Percentiles rank a stretch among this genome's conserved stretches.
These are phyloP conservation scores for Mus minutoides DNA, from an alignment of 2,797 vertebrate species.

Conservation along the genomic window DNA sequence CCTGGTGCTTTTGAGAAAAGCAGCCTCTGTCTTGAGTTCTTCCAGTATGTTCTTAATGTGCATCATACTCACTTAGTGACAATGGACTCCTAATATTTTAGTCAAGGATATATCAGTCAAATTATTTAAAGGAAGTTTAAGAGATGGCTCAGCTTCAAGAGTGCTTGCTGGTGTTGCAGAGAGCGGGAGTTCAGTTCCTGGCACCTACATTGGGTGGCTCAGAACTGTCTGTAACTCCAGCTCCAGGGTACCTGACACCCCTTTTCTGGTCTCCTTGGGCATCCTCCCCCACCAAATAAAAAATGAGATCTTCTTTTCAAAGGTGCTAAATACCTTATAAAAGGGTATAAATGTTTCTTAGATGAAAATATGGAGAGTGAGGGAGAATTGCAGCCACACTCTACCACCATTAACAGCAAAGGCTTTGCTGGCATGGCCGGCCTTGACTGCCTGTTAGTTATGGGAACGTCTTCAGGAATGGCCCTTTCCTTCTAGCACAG, in stretches of 20 bases:
- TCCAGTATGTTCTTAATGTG: constrained; percentile 9
- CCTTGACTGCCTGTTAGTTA: not conserved
- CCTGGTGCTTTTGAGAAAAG: not conserved
- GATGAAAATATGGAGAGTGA: constrained; percentile 24
- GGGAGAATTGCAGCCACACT: constrained; percentile 35
- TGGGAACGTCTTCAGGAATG: constrained; percentile 10
- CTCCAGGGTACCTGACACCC: not conserved
- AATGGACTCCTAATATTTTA: constrained; percentile 14
- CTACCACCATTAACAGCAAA: not conserved
- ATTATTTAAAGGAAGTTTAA: not conserved
- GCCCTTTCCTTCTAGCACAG: not conserved
- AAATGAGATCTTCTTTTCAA: not conserved
- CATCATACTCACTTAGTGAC: not conserved
- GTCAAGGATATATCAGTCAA: not conserved
- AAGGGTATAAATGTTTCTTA: not conserved
- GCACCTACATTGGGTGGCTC: not conserved
- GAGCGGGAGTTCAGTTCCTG: not conserved
- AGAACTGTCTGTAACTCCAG: not conserved
- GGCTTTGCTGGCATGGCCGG: not conserved
- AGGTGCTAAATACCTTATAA: not conserved
- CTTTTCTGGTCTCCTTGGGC: not conserved
- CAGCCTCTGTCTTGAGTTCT: not conserved
- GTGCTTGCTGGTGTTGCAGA: not conserved
- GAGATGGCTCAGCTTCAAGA: not conserved
- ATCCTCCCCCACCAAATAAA: not conserved